These are phyloP conservation scores for Melitaea cinxia DNA, from an alignment of 1,140 invertebrate genomes.

Conservation along the genomic window DNA sequence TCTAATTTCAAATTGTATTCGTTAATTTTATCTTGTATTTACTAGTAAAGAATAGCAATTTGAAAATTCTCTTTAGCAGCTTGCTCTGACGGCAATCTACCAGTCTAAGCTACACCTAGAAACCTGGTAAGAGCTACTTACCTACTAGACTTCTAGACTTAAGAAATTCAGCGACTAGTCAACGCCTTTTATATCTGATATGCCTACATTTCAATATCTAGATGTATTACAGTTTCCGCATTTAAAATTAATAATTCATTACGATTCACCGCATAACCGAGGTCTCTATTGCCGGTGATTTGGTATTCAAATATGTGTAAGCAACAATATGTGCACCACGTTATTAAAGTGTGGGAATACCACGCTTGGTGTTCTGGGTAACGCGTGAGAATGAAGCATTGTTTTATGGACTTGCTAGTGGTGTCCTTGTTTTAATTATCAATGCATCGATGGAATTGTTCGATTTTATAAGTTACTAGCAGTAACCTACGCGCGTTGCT, in stretches of 20 bases:
- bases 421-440: slow-evolving; percentile 6
- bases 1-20: too few species aligned
- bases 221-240: not conserved
- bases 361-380: slow-evolving; percentile 22
- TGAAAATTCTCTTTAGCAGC: too few species aligned
- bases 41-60: too few species aligned
- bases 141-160: too few species aligned
- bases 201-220: not conserved
- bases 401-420: slow-evolving; percentile 25
- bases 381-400: slow-evolving; percentile 38
- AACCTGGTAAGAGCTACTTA: too few species aligned
- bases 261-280: slow-evolving; percentile 1
- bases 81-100: too few species aligned
- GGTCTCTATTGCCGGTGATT: slow-evolving; percentile 14
- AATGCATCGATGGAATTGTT: slow-evolving; percentile 9
- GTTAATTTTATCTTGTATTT: too few species aligned
- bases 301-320: slow-evolving; percentile 39
- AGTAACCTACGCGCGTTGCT: too few species aligned
- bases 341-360: slow-evolving; percentile 40
- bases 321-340: slow-evolving; percentile 42
- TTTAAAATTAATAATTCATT: slow-evolving; percentile 2
- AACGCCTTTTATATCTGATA: too few species aligned
- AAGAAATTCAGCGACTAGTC: too few species aligned
- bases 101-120: too few species aligned
- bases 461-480: not conserved